These are phyloP conservation scores for Calypte anna DNA, from an alignment of 2,113 vertebrate genomes.

Conservation along the genomic window DNA sequence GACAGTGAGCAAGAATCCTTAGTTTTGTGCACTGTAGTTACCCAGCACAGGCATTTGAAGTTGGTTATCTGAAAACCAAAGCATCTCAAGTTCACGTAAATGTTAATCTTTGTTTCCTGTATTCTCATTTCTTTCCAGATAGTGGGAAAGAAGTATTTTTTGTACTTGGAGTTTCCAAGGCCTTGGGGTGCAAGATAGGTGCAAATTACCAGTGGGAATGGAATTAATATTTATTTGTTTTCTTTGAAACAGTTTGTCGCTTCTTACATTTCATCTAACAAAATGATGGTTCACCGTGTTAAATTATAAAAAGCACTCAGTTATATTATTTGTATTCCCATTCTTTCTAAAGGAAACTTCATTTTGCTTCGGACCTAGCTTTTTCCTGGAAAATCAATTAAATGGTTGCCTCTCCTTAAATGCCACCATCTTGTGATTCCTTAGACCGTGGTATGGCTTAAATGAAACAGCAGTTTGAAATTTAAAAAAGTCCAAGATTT, in stretches of 20 bases:
- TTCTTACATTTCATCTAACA: background rate
- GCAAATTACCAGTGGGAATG: conserved; percentile 14
- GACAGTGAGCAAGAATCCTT: background rate
- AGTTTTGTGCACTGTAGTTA: background rate
- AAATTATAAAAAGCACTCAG: background rate
- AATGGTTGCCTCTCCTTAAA: conserved; percentile 27
- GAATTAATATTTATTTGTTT: conserved; percentile 22
- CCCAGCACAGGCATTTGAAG: background rate
- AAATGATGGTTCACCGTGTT: background rate
- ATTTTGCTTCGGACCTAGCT: background rate
- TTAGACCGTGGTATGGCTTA: background rate
- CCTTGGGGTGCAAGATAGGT: background rate
- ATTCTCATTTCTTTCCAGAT: background rate
- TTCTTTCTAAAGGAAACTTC: conserved; percentile 5
- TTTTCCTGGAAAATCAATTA: conserved; percentile 43
- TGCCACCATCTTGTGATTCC: conserved; percentile 26
- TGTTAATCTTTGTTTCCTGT: conserved; percentile 18
- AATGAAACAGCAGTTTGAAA: conserved; percentile 51
- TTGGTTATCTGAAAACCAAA: background rate
- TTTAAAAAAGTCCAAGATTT: conserved; percentile 33
- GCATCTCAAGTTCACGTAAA: background rate
- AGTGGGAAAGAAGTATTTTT: background rate
- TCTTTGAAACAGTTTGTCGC: background rate
- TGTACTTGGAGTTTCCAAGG: background rate
- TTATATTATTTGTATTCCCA: background rate